Base-by-base conservation (phyloP, 2,888 invertebrate species). In the Leptinotarsa peninsularis region DNA sequence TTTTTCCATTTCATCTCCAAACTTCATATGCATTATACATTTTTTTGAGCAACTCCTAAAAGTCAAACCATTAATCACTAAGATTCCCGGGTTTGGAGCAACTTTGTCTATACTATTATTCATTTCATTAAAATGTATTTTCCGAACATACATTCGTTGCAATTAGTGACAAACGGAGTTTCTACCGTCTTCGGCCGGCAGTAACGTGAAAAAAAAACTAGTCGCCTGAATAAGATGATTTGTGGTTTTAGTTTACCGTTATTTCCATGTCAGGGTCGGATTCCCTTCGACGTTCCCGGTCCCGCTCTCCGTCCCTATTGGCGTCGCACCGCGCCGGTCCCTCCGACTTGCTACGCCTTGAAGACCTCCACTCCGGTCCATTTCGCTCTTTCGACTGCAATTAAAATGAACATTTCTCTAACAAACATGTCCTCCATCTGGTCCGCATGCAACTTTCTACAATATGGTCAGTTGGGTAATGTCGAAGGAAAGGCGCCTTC, bases 311-410 rank as follows among this genome's bases (percentile, higher is more conserved):
- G 82, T 84, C 84, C 81, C 82, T 84, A 79, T 82, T 82, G 84
- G 73, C 74, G 78, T 73, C 82, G 73, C 83, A 81, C 81, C 87
- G 84, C 83, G 88, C 92, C 75, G 94, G 94, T 74, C 94, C 94
- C 87, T 94, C 94, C 69, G 94, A 94, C 90, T 94, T 94, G 91
- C 94, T 94, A 87, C 94, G 92, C 79, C 94, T 90, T 80, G 93
- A 93, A 83, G 93, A 92, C 84, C 92, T 90, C 87, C 87, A 90
- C 80, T 89, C 85, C 78, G 86, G 85, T 84, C 88, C 88, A 82
- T 90, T 92, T 83, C 94, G 91, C 87, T 93, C 93, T 88, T 92
- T 93, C 83, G 94, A 94, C 94, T 94, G 90, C 70, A 89, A 89
- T 87, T 85, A 86, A 87, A 87, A 86, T 86, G 86, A 87, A 87